A percentile compares a stretch with the other conserved stretches of the same genome.
Conservation (phyloP, 2,113 vertebrate genomes). For the Oreotrochilus melanogaster region DNA sequence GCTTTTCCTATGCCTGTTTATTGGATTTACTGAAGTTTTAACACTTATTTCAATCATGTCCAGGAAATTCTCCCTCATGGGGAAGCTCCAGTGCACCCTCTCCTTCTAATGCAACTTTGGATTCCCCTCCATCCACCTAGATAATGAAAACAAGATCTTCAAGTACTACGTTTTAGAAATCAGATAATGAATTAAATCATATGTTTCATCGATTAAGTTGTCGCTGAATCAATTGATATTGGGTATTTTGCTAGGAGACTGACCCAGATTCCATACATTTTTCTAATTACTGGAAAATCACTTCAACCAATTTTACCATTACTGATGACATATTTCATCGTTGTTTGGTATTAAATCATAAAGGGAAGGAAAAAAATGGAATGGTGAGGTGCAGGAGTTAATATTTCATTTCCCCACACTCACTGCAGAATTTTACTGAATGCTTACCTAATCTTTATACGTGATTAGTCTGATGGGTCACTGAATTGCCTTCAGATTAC, state of each 20-base stretch:
- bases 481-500: slow-evolving; percentile 46
- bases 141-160: slow-evolving; percentile 32
- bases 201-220: slow-evolving; percentile 16
- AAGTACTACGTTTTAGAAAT: slow-evolving; percentile 18
- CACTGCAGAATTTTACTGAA: not conserved
- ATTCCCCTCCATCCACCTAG: not conserved
- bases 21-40: not conserved
- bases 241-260: slow-evolving; percentile 39
- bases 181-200: slow-evolving; percentile 51
- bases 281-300: slow-evolving; percentile 65
- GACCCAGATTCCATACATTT: slow-evolving; percentile 47
- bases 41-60: not conserved
- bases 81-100: not conserved
- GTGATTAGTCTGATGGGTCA: slow-evolving; percentile 35
- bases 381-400: not conserved
- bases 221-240: slow-evolving; percentile 37
- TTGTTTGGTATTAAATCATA: slow-evolving; percentile 38
- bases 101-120: not conserved
- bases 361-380: not conserved
- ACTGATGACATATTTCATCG: slow-evolving; percentile 12
- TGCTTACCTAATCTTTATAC: not conserved
- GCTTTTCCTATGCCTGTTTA: not conserved
- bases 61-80: not conserved
- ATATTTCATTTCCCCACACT: not conserved
- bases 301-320: slow-evolving; percentile 30